These are phyloP conservation scores for Achroia grisella DNA, from an alignment of 1,140 invertebrate species.

Conservation along the genomic window DNA sequence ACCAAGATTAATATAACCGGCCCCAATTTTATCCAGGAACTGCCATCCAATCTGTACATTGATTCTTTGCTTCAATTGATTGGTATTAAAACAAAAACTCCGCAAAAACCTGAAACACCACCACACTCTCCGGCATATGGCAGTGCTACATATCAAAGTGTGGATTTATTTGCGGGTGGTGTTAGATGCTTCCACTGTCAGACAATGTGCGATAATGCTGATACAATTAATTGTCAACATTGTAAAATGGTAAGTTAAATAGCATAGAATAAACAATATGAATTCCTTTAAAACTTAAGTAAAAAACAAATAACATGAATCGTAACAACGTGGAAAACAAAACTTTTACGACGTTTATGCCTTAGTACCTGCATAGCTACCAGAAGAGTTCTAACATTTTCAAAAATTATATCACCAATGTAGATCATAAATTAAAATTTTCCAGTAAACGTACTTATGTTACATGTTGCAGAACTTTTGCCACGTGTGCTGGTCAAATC, in stretches of 20 bases:
- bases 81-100: constrained; percentile 20
- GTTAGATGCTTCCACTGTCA: constrained; percentile 64
- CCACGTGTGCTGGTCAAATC: constrained; percentile 72
- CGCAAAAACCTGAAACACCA: constrained; percentile 22
- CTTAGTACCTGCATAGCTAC: too few relatives aligned
- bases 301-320: too few relatives aligned
- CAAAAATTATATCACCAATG: too few relatives aligned
- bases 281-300: too few relatives aligned
- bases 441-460: not conserved
- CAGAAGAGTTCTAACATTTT: too few relatives aligned
- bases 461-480: constrained; percentile 69
- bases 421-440: too few relatives aligned
- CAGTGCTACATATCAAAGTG: constrained; percentile 23
- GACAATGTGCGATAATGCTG: constrained; percentile 52
- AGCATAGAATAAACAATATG: too few relatives aligned
- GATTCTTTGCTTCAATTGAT: constrained; percentile 71
- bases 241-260: constrained; percentile 71
- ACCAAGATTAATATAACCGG: constrained; percentile 47
- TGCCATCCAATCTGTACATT: constrained; percentile 77
- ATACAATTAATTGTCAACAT: constrained; percentile 70
- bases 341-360: too few relatives aligned
- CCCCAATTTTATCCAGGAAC: constrained; percentile 49
- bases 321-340: too few relatives aligned
- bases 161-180: constrained; percentile 37
- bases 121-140: constrained; percentile 28